Evolutionary conservation across 1,140 invertebrate species (phyloP).

Genomic region (Chrysoperla carnea): DNA sequence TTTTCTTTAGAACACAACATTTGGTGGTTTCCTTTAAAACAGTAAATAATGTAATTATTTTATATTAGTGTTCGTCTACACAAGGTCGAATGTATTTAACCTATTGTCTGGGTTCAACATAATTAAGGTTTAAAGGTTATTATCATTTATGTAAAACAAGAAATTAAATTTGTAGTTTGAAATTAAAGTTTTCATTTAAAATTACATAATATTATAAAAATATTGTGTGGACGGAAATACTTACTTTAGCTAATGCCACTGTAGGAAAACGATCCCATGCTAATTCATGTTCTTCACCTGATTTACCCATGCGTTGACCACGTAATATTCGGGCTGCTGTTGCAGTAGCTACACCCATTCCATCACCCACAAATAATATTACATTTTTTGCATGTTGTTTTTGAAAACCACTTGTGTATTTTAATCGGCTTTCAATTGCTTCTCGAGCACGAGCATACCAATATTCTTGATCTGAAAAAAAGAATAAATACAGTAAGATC

Average conservation of each 20-base stretch:
- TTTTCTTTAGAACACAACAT: too few species aligned
- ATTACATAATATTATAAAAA: too few species aligned
- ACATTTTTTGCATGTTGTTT: slow-evolving; percentile 36
- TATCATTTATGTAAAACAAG: too few species aligned
- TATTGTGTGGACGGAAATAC: not conserved
- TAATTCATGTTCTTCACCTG: slow-evolving; percentile 41
- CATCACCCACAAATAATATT: slow-evolving; percentile 47
- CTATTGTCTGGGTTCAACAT: too few species aligned
- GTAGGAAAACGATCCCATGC: slow-evolving; percentile 50
- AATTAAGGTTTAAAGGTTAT: too few species aligned
- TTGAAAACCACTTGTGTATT: slow-evolving; percentile 27
- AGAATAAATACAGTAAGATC: not conserved
- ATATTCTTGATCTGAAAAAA: slow-evolving; percentile 21
- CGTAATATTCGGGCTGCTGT: slow-evolving; percentile 46
- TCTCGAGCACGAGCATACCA: slow-evolving; percentile 40
- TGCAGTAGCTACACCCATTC: slow-evolving; percentile 52
- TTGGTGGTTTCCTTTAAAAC: too few species aligned
- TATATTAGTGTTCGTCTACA: too few species aligned
- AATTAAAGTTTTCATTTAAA: too few species aligned
- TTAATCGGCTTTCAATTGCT: slow-evolving; percentile 41
- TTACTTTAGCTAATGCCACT: slow-evolving; percentile 44
- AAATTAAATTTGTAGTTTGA: too few species aligned
- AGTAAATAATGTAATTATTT: too few species aligned
- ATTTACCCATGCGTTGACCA: slow-evolving; percentile 20
- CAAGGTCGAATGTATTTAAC: too few species aligned